phyloP scores from a whole-genome alignment of 2,797 vertebrate species.

The Capromys pilorides region DNA sequence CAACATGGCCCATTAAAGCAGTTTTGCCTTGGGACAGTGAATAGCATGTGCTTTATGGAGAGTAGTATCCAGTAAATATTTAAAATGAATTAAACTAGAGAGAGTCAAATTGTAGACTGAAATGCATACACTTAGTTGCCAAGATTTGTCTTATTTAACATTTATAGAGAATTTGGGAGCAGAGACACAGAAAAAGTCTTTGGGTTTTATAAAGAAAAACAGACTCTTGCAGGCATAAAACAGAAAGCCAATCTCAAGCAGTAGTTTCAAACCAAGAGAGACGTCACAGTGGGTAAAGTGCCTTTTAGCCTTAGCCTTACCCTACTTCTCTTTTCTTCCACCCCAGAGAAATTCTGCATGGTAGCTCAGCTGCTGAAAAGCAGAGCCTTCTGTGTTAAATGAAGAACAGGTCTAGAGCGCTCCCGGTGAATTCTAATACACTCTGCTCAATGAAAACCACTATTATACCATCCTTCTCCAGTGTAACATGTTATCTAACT shows the following conservation, averaged over 20 bases:
- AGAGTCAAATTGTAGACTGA: constrained; percentile 38
- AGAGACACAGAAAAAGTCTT: background rate
- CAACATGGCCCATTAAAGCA: constrained; percentile 63
- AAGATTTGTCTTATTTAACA: constrained; percentile 48
- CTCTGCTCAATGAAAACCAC: background rate
- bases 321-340: background rate
- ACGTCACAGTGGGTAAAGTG: constrained; percentile 21
- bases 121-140: constrained; percentile 49
- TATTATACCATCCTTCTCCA: background rate
- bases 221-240: constrained; percentile 26
- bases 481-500: background rate
- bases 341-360: background rate
- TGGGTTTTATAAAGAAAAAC: constrained; percentile 58
- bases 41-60: constrained; percentile 62
- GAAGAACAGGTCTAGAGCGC: background rate
- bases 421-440: background rate
- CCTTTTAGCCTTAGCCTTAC: constrained; percentile 31
- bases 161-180: constrained; percentile 51
- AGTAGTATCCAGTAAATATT: constrained; percentile 63
- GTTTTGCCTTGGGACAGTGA: constrained; percentile 65
- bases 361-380: constrained; percentile 15
- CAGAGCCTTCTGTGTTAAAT: background rate
- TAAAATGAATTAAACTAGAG: constrained; percentile 68
- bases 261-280: constrained; percentile 39
- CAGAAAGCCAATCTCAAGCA: constrained; percentile 50